A percentile compares a stretch with the other conserved stretches of the same genome.
phyloP scores from a whole-genome alignment of 1,140 invertebrate species.

The Cataglyphis hispanica region DNA sequence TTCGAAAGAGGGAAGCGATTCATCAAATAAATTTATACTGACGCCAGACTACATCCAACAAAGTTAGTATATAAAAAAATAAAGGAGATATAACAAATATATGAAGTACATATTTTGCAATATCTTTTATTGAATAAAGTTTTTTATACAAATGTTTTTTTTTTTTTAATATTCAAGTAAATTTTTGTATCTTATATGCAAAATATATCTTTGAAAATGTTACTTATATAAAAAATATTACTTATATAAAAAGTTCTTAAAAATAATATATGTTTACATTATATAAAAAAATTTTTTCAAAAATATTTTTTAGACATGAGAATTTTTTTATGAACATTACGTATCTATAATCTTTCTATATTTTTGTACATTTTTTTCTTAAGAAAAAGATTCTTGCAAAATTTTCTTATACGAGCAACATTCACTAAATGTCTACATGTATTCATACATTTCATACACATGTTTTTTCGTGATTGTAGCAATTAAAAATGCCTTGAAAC shows the following conservation, averaged over 20 bases:
- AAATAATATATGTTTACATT: neutral
- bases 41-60: constrained; percentile 96
- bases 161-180: neutral
- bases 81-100: neutral
- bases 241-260: neutral
- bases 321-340: neutral
- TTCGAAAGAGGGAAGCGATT: constrained; percentile 79
- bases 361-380: neutral
- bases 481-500: constrained; percentile 93
- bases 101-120: neutral
- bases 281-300: no score
- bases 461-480: constrained; percentile 86
- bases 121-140: neutral
- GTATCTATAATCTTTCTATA: neutral
- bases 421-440: neutral
- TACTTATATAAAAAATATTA: neutral
- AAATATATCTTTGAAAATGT: no score
- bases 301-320: neutral
- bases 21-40: constrained; percentile 92
- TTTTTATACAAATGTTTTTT: neutral
- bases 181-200: no score
- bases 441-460: constrained; percentile 37
- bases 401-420: neutral
- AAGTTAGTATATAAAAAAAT: constrained; percentile 88
- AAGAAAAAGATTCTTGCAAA: neutral